Evolutionary conservation across 2,113 vertebrate species (phyloP), one percentile per base, ranked within the genome.

Genomic region (Trinectes maculatus): DNA sequence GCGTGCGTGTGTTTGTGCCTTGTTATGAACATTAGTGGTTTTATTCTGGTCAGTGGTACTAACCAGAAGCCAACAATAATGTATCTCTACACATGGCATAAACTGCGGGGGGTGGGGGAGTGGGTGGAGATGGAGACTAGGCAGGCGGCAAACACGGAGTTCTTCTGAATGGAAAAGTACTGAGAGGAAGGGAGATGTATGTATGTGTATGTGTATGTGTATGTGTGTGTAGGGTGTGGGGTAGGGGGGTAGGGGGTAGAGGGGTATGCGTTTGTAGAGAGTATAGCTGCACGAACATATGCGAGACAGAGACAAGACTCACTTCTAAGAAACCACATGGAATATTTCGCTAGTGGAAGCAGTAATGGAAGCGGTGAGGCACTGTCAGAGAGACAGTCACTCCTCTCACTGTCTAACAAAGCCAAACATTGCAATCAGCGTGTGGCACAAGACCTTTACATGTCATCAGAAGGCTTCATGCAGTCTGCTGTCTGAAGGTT

Each of bases 91-190:
- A 51, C 58, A n/a, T n/a, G n/a, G n/a, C 18, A 3, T 19, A 31
- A 43, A 39, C 25, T 13, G 51, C 59, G 44, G 2, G 24, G 25
- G 26, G 36, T n/a, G n/a, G n/a, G n/a, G n/a, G n/a, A n/a, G n/a
- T n/a, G n/a, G n/a, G n/a, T 18, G 46, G 39, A 31, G 37, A 49
- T 36, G 49, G 37, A 48, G 52, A 59, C 4, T 64, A 28, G 24
- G 44, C n/a, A n/a, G 36, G 40, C 10, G 12, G 26, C 58, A 54
- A 51, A 33, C 43, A 8, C 13, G 13, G 31, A 52, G 46, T 3
- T 9, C 3, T 12, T 1, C 42, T n/a, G 57, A 74, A 54, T 1
- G 84, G 82, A 87, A 87, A 86, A 87, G 56, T 86, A 87, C 87
- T 76, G 80, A 74, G 67, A 65, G 66, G 49, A 53, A 51, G 19